Evolutionary conservation across 2,888 invertebrate species (phyloP).

Genomic region (Folsomia candida): DNA sequence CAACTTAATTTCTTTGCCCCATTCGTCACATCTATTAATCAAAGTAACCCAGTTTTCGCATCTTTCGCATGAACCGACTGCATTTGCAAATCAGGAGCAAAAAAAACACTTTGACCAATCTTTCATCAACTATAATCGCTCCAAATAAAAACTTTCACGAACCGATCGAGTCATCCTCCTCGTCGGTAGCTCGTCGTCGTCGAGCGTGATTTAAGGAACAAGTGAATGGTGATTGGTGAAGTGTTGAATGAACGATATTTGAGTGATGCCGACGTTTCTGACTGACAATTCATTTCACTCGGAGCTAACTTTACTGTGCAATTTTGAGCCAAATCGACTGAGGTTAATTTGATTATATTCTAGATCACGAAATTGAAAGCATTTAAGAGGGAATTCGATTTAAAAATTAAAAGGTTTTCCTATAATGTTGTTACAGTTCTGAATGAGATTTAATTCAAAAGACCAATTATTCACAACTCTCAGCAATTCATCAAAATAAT

Average conservation of each 20-base stretch:
- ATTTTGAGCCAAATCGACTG: background rate
- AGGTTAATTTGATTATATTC: slow-evolving; percentile 30
- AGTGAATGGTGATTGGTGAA: background rate
- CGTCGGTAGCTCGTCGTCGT: slow-evolving; percentile 13
- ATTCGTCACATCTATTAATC: background rate
- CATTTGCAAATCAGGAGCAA: too few relatives aligned
- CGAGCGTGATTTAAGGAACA: background rate
- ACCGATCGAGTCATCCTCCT: background rate
- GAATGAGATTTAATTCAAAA: background rate
- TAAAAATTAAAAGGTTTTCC: background rate
- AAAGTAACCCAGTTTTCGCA: too few relatives aligned
- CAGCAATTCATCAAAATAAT: too few relatives aligned
- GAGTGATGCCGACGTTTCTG: background rate
- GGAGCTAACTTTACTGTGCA: background rate
- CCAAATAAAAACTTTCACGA: background rate
- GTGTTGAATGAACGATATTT: background rate
- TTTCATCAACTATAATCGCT: background rate
- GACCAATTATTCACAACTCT: background rate
- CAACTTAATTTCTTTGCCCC: background rate
- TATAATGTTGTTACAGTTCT: background rate
- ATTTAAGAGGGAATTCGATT: background rate
- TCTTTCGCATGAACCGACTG: too few relatives aligned
- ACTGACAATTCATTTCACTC: background rate
- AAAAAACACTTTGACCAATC: too few relatives aligned
- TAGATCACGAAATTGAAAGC: slow-evolving; percentile 44